A percentile compares a stretch with the other conserved stretches of the same genome.
These are phyloP conservation scores for Piscicola geometra DNA, from an alignment of 2,888 invertebrate genomes.

Conservation along the genomic window DNA sequence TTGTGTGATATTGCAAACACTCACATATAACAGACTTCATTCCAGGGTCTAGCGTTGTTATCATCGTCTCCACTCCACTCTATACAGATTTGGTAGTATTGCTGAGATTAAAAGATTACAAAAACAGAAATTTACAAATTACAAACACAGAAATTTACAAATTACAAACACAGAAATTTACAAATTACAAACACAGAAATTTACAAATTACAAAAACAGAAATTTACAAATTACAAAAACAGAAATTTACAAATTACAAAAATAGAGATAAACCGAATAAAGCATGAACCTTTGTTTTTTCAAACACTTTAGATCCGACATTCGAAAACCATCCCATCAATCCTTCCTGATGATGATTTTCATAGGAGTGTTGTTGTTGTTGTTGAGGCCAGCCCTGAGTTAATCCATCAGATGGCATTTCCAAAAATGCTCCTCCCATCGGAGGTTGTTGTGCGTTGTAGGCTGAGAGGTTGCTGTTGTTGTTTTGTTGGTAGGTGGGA, in stretches of 20 bases:
- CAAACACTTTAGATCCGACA: constrained; percentile 51
- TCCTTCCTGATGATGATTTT: constrained; percentile 32
- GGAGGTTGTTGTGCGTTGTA: background rate
- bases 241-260: background rate
- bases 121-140: too few relatives aligned
- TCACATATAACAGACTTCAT: constrained; percentile 81
- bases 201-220: background rate
- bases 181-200: constrained; percentile 7
- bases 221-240: constrained; percentile 9
- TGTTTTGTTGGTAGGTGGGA: constrained; percentile 1
- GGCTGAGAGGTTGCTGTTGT: background rate
- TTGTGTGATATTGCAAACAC: constrained; percentile 50
- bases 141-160: too few relatives aligned
- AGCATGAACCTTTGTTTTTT: constrained; percentile 52
- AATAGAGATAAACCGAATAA: too few relatives aligned
- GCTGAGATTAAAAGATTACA: too few relatives aligned
- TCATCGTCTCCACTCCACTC: constrained; percentile 76
- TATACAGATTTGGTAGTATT: too few relatives aligned
- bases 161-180: constrained; percentile 14
- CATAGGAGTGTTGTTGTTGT: constrained; percentile 12
- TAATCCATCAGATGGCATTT: constrained; percentile 9
- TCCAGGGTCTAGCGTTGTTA: constrained; percentile 80
- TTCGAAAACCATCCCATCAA: constrained; percentile 51
- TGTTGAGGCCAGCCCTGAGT: constrained; percentile 15
- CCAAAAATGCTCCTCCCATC: constrained; percentile 14